A percentile compares a stretch with the other conserved stretches of the same genome.
phyloP scores from a whole-genome alignment of 2,888 invertebrate genomes.

The Thera britannica region DNA sequence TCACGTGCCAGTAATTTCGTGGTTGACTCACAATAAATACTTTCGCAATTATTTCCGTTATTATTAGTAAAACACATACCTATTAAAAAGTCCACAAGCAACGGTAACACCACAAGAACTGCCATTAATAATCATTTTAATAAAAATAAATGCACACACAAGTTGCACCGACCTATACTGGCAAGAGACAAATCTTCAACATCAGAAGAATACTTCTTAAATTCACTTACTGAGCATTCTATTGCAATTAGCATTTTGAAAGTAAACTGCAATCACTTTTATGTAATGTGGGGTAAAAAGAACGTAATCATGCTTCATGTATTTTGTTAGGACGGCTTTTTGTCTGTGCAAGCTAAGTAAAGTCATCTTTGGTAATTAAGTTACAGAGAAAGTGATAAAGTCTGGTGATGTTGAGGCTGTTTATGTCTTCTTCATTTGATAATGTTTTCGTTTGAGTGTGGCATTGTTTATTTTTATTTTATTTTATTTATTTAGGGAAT shows the following conservation, averaged over 20 bases:
- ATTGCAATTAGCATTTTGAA: conserved; percentile 41
- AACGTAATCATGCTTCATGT: conserved; percentile 14
- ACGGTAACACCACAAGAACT: conserved; percentile 35
- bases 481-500: too few species aligned
- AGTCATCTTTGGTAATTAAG: conserved; percentile 42
- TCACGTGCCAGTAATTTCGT: too few species aligned
- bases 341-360: conserved; percentile 17
- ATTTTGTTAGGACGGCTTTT: conserved; percentile 19
- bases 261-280: conserved; percentile 38
- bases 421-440: neutral
- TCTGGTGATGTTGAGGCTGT: neutral
- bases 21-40: too few species aligned
- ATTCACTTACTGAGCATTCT: conserved; percentile 35
- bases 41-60: neutral
- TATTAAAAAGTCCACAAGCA: conserved; percentile 31
- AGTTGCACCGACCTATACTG: conserved; percentile 28
- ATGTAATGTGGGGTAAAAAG: conserved; percentile 30
- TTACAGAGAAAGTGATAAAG: conserved; percentile 18
- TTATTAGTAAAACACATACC: conserved; percentile 15
- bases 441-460: neutral
- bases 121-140: conserved; percentile 37
- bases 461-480: too few species aligned
- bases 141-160: conserved; percentile 16
- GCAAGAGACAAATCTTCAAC: conserved; percentile 31
- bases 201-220: conserved; percentile 31